Base-by-base conservation (phyloP, 2,888 invertebrate species). In the Fabriciana adippe region DNA sequence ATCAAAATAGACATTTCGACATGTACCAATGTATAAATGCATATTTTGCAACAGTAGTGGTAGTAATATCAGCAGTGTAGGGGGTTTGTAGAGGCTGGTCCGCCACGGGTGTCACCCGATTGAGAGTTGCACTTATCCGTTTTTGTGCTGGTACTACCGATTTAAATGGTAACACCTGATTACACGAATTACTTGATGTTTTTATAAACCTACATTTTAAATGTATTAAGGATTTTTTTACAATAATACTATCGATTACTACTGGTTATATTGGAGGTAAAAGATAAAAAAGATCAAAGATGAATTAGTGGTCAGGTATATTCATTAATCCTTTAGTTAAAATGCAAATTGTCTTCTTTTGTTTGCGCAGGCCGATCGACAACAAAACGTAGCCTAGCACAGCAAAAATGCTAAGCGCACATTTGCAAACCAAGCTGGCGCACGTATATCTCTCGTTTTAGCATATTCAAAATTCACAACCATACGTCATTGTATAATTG, bases 271-370 rank as follows among this genome's bases (percentile, higher is more conserved):
- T 8, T 15, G 35, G n/a, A 47, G 47, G 18, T 18, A 35, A 51
- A 61, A 41, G 15, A 13, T 50, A 8, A 55, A 61, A 61, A 54
- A 41, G 41, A 55, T 16, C 41, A 55, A 48, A 47, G 53, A 53
- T 35, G 55, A 60, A 26, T 55, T 64, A 64, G 81, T 78, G 80
- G 81, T 80, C 79, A 82, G 78, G 79, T 81, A 79, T 79, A 82
- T 79, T 81, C 82, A 84, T 88, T 89, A 88, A 89, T 89, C 87
- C 86, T 87, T 86, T 87, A 84, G 86, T 89, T 90, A 89, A 89
- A 89, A 90, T 91, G 92, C 86, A 90, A 91, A 92, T 90, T 86
- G 81, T 84, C 82, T 81, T 83, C 86, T 86, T 90, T 90, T 89
- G 90, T 90, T 88, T 87, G 82, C 79, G 78, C 76, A 75, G 73